Conservation (phyloP, 2,797 vertebrate genomes). For the Hyperoplus immaculatus region DNA sequence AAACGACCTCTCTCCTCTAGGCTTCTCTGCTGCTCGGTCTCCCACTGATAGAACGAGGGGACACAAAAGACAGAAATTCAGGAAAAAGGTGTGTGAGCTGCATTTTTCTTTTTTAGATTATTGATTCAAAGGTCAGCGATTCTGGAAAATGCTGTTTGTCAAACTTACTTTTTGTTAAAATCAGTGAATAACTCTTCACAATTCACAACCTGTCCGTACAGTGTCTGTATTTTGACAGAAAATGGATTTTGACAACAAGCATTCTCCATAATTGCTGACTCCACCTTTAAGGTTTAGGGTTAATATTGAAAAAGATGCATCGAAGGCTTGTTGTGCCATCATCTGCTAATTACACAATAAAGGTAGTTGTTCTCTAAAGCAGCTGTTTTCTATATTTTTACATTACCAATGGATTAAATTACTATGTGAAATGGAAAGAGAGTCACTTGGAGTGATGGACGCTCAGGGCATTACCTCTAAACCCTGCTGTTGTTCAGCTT, state of each 20-base stretch:
- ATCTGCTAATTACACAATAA: slow-evolving; percentile 1
- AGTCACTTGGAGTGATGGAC: not conserved
- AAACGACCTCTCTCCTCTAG: slow-evolving; percentile 92
- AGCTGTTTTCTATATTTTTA: not conserved
- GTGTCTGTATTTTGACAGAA: too few species aligned
- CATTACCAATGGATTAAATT: not conserved
- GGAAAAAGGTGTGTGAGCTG: not conserved
- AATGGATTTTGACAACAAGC: too few species aligned
- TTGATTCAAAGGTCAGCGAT: not conserved
- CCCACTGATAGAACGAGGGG: slow-evolving; percentile 82
- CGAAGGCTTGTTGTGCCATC: not conserved
- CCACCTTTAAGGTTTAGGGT: not conserved
- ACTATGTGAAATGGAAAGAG: not conserved
- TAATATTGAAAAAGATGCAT: not conserved
- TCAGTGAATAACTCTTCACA: too few species aligned
- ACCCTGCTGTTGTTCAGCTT: not conserved
- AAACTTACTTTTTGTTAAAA: too few species aligned
- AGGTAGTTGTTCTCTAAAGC: slow-evolving; percentile 7
- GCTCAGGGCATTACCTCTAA: not conserved
- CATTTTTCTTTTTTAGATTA: not conserved
- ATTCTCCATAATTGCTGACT: too few species aligned
- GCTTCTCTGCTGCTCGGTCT: slow-evolving; percentile 88
- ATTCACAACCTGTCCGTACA: too few species aligned
- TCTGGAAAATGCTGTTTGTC: too few species aligned
- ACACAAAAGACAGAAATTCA: not conserved